A percentile compares a stretch with the other conserved stretches of the same genome.
Evolutionary conservation across 2,888 invertebrate species (phyloP).

Genomic region (Salticus scenicus): DNA sequence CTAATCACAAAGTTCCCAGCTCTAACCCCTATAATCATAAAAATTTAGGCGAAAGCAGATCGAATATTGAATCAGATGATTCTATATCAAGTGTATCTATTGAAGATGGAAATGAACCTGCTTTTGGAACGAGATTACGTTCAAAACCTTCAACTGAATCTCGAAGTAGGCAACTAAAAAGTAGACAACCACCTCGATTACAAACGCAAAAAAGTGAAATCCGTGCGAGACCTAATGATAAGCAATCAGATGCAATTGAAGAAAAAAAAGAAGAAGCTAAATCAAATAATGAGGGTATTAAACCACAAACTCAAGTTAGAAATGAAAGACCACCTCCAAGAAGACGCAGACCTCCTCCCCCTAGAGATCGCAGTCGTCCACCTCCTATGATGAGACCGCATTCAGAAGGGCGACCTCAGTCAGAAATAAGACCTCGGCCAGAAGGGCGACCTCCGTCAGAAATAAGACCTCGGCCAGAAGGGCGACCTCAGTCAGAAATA

Average conservation of each 20-base stretch:
- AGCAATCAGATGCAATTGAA: neutral
- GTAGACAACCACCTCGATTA: conserved; percentile 27
- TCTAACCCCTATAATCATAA: conserved; percentile 27
- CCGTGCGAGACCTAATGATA: conserved; percentile 23
- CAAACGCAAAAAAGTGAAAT: conserved; percentile 46
- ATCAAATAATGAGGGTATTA: neutral
- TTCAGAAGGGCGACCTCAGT: too few species aligned
- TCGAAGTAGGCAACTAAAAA: conserved; percentile 8
- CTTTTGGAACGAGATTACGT: conserved; percentile 51
- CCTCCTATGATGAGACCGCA: neutral
- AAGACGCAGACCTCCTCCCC: neutral
- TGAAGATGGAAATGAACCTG: conserved; percentile 42
- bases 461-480: too few species aligned
- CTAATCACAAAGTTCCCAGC: conserved; percentile 34
- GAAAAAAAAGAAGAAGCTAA: neutral
- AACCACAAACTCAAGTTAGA: neutral
- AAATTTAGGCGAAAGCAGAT: conserved; percentile 30
- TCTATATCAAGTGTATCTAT: conserved; percentile 28
- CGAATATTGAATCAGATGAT: conserved; percentile 47
- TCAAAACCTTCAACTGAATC: conserved; percentile 16
- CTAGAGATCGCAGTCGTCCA: neutral
- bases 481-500: neutral
- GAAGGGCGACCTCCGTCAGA: too few species aligned
- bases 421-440: too few species aligned
- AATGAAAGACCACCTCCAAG: conserved; percentile 6